These are phyloP conservation scores for Drosophila parthenogenetica DNA, from an alignment of 2,888 invertebrate genomes.

Conservation along the genomic window DNA sequence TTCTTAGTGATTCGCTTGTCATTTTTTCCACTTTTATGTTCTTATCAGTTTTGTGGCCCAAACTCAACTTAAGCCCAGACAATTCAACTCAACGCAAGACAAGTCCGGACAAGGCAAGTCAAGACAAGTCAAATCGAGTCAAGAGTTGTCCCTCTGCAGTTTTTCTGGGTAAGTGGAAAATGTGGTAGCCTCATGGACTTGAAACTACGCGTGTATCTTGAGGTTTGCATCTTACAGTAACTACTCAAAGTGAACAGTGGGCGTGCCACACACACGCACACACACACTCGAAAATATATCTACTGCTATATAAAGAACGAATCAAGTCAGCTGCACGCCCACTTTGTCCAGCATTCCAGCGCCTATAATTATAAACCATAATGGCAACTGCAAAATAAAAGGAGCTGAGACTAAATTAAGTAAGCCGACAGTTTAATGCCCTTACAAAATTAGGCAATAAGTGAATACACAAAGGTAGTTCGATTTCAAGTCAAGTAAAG, in stretches of 20 bases:
- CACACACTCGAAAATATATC: background rate
- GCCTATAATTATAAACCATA: constrained; percentile 78
- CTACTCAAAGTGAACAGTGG: constrained; percentile 53
- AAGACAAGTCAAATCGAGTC: constrained; percentile 11
- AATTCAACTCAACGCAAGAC: too few relatives aligned
- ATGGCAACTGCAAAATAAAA: constrained; percentile 66
- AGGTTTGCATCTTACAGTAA: constrained; percentile 44
- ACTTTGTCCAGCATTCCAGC: constrained; percentile 64
- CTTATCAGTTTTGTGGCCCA: constrained; percentile 43
- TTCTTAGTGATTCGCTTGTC: constrained; percentile 25
- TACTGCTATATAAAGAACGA: constrained; percentile 4
- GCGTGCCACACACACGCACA: constrained; percentile 37
- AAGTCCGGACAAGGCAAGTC: too few relatives aligned
- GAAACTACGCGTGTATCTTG: constrained; percentile 26
- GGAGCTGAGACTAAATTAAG: background rate
- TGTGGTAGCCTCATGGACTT: constrained; percentile 18
- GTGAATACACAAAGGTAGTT: too few relatives aligned
- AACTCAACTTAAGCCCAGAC: background rate
- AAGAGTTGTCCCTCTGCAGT: constrained; percentile 59
- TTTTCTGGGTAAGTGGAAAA: constrained; percentile 59
- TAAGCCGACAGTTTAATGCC: constrained; percentile 7
- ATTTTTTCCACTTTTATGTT: constrained; percentile 36
- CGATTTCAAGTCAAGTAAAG: too few relatives aligned
- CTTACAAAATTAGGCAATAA: background rate
- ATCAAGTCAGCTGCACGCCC: constrained; percentile 59